These are phyloP conservation scores for Sturnus vulgaris DNA, from an alignment of 2,113 vertebrate species.

Conservation along the genomic window DNA sequence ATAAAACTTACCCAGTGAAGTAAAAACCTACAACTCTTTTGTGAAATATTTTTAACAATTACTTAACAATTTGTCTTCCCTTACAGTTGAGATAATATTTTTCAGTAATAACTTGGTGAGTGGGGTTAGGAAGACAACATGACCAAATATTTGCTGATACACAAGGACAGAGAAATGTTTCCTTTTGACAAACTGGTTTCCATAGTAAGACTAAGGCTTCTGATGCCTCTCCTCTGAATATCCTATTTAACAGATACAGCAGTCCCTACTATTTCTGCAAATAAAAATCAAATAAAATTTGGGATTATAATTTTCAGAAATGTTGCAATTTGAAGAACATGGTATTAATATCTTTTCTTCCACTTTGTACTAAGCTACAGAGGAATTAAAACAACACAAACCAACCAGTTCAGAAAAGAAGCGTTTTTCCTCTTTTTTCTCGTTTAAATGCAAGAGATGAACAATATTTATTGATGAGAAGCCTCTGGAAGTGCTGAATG, in stretches of 20 bases:
- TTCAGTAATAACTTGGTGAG: conserved; percentile 16
- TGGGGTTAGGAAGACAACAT: not conserved
- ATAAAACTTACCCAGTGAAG: not conserved
- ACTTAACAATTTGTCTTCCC: not conserved
- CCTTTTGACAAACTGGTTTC: conserved; percentile 17
- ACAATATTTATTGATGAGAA: not conserved
- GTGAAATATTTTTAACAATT: not conserved
- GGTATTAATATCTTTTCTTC: not conserved
- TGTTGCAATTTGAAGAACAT: not conserved
- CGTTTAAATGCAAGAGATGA: not conserved
- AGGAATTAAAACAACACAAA: not conserved
- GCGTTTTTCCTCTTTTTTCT: not conserved
- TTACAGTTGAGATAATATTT: not conserved
- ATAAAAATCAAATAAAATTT: not conserved
- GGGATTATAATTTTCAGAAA: not conserved
- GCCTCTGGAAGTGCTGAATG: not conserved
- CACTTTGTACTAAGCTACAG: not conserved
- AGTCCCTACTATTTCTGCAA: not conserved
- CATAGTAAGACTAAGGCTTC: not conserved
- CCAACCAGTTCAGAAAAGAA: not conserved
- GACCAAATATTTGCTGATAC: not conserved
- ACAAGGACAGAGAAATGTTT: not conserved
- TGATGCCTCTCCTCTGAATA: not conserved
- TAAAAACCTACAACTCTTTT: not conserved
- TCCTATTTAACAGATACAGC: not conserved